A percentile compares a stretch with the other conserved stretches of the same genome.
phyloP scores from a whole-genome alignment of 2,888 invertebrate genomes.

The Clanis bilineata region DNA sequence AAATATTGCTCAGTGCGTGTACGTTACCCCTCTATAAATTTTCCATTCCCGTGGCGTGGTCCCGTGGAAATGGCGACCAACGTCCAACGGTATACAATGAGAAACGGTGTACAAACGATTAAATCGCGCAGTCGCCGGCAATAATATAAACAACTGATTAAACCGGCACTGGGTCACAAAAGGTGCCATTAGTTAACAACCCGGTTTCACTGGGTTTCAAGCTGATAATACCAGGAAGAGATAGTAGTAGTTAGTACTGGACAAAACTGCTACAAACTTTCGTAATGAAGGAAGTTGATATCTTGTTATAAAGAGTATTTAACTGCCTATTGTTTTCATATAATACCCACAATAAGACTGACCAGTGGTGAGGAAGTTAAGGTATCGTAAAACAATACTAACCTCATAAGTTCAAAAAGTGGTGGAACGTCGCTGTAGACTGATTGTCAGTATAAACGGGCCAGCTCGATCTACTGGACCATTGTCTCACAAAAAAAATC shows the following conservation, averaged over 20 bases:
- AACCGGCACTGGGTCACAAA: constrained; percentile 73
- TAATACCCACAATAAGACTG: neutral
- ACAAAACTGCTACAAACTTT: constrained; percentile 28
- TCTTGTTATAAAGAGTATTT: constrained; percentile 19
- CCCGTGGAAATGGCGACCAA: constrained; percentile 42
- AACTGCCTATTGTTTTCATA: constrained; percentile 13
- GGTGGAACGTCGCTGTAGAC: no score
- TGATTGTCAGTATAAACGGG: no score
- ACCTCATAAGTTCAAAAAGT: no score
- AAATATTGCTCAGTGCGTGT: constrained; percentile 59
- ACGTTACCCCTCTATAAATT: constrained; percentile 53
- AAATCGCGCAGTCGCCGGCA: constrained; percentile 70
- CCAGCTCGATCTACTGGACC: no score
- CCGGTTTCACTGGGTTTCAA: constrained; percentile 32
- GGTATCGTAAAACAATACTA: no score
- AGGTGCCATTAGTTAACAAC: constrained; percentile 78
- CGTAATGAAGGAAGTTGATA: constrained; percentile 50
- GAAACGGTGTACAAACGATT: constrained; percentile 76
- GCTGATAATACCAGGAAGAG: constrained; percentile 50
- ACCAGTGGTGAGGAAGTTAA: no score
- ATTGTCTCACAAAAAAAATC: no score
- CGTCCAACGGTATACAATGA: constrained; percentile 64
- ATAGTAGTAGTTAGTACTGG: constrained; percentile 44
- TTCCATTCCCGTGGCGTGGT: constrained; percentile 44
- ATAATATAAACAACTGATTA: constrained; percentile 81